These are phyloP conservation scores for Typhlomys cinereus DNA, from an alignment of 2,113 vertebrate genomes.

Conservation along the genomic window DNA sequence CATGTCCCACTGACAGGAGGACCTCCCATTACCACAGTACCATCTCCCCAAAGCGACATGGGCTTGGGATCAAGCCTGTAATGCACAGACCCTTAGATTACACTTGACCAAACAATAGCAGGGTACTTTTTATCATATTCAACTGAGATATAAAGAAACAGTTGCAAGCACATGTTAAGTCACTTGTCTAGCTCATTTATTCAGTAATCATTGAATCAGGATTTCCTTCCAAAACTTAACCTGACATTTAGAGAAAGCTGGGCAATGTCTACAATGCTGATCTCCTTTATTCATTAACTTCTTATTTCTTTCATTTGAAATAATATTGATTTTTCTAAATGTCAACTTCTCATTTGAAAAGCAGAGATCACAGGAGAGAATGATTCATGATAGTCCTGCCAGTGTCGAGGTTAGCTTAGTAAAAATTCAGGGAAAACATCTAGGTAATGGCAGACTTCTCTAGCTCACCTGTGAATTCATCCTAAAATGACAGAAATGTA, in stretches of 20 bases:
- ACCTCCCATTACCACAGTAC: not conserved
- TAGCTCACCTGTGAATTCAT: not conserved
- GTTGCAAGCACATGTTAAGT: not conserved
- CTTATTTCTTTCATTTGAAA: slow-evolving; percentile 46
- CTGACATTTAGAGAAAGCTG: not conserved
- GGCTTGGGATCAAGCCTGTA: not conserved
- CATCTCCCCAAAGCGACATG: no score
- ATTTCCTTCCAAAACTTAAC: not conserved
- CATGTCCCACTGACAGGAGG: not conserved
- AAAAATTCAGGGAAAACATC: slow-evolving; percentile 4
- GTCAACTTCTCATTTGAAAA: slow-evolving; percentile 53
- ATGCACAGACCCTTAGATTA: not conserved
- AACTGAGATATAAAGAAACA: not conserved
- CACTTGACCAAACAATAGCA: not conserved
- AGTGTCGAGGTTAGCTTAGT: not conserved
- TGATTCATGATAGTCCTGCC: not conserved
- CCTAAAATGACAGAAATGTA: slow-evolving; percentile 16
- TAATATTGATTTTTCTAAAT: slow-evolving; percentile 57
- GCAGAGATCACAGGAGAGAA: not conserved
- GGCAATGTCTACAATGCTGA: not conserved
- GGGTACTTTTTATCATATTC: not conserved
- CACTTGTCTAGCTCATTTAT: not conserved
- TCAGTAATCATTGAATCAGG: not conserved
- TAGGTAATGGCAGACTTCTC: not conserved
- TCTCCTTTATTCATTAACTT: slow-evolving; percentile 49